Evolutionary conservation across 2,888 invertebrate genomes (phyloP), one percentile per base, ranked within the genome.

Genomic region (Calephelis perditalis): DNA sequence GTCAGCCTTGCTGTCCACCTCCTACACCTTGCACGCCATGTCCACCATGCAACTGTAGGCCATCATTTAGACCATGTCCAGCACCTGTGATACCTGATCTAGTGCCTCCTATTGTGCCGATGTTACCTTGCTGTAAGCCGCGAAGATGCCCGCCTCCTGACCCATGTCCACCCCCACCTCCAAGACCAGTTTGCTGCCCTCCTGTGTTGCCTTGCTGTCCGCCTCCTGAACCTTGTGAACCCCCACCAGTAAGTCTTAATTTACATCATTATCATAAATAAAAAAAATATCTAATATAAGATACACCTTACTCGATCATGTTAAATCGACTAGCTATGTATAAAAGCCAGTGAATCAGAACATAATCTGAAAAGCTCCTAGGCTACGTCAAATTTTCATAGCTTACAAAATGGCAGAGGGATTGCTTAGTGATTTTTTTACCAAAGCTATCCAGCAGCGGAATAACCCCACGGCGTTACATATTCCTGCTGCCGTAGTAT

Each of bases 131-230:
- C 36, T 86, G 89, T 64, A 82, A 73, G 60, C 87, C 86, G 2
- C 81, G 88, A 2, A 79, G 91, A 40, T 62, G 66, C 26, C 84
- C 84, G 6, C 76, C 79, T 0, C 70, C 70, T 46, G 84, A 84
- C 6, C 82, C 82, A 1, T 75, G 74, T 5, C 83, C 82, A 0
- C 72, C 70, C 9, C 82, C 81, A 1, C 78, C 81, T 9, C 82
- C 85, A 0, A 67, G 67, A 3, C 84, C 86, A 12, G 82, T 84
- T 8, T 86, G 79, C 65, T 86, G 80, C 58, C 89, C 89, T 2
- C 90, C 89, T 45, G 78, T 85, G 7, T 69, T 87, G 49, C 91
- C 91, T 1, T 89, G 90, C 68, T 84, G 85, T 59, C 87, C 86
- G 45, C 87, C 85, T 7, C 86, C 85, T 43, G 82, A 82, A 62